These are phyloP conservation scores for Antennarius maculatus DNA, from an alignment of 2,797 vertebrate genomes.

Conservation along the genomic window DNA sequence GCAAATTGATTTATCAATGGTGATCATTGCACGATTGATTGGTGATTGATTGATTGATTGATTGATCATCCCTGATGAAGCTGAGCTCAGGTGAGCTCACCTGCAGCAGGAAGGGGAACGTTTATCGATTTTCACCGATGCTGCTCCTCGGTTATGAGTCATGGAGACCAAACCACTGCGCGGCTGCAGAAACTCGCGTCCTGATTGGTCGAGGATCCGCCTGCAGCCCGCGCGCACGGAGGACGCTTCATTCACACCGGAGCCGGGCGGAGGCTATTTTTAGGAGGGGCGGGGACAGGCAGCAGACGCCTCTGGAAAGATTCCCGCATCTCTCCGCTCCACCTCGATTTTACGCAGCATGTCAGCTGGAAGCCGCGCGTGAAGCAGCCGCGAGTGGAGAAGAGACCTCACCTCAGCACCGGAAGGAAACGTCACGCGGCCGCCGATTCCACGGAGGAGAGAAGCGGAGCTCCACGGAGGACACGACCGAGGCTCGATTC, in stretches of 20 bases:
- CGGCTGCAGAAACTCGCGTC: constrained; percentile 14
- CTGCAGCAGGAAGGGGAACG: not conserved
- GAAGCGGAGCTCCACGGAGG: not conserved
- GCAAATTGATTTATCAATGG: too few relatives aligned
- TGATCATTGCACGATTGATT: too few relatives aligned
- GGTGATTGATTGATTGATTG: too few relatives aligned
- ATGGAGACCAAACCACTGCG: constrained; percentile 1
- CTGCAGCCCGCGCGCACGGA: constrained; percentile 3
- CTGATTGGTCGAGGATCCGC: constrained; percentile 29
- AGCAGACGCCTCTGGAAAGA: constrained; percentile 36
- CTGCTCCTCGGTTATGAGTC: constrained; percentile 35
- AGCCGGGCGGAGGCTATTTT: constrained; percentile 38
- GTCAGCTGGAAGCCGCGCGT: constrained; percentile 35
- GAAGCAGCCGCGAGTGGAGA: constrained; percentile 21
- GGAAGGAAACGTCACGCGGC: too few relatives aligned
- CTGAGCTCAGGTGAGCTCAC: too few relatives aligned
- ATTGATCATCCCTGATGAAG: too few relatives aligned
- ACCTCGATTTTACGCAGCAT: constrained; percentile 37
- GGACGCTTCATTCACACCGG: constrained; percentile 38
- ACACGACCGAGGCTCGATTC: not conserved
- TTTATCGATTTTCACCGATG: not conserved
- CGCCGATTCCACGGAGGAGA: too few relatives aligned
- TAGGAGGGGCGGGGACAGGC: constrained; percentile 36
- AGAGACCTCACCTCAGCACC: too few relatives aligned
- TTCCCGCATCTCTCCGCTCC: constrained; percentile 36